Percentiles rank a stretch among this genome's conserved stretches.
phyloP scores from a whole-genome alignment of 2,113 vertebrate genomes.

The Zosterops borbonicus region DNA sequence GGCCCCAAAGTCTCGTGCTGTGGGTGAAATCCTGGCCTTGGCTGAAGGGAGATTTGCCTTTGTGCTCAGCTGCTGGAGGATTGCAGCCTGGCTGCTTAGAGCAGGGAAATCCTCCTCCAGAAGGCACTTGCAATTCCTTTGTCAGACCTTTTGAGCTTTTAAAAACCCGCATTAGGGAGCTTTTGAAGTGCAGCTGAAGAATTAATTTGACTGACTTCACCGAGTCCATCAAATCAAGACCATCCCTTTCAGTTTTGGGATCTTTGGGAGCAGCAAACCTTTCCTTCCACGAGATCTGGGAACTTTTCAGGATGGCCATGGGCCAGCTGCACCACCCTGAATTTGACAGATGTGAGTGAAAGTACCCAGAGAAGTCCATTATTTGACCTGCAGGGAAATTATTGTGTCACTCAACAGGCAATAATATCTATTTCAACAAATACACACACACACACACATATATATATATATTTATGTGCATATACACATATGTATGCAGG shows the following conservation, averaged over 20 bases:
- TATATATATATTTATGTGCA: not conserved
- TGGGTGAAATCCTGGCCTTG: not conserved
- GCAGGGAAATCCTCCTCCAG: not conserved
- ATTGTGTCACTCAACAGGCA: not conserved
- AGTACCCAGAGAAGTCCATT: not conserved
- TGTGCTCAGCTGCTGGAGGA: not conserved
- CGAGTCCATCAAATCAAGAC: not conserved
- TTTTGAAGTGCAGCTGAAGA: not conserved
- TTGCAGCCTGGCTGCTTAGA: not conserved
- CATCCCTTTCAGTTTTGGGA: not conserved
- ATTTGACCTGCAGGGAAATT: not conserved
- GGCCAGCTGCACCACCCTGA: not conserved
- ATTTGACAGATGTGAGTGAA: not conserved
- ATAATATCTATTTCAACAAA: not conserved
- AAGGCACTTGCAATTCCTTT: not conserved
- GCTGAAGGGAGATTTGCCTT: not conserved
- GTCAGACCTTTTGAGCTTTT: not conserved
- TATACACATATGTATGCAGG: fast-evolving
- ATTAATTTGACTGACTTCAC: not conserved
- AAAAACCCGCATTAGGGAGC: not conserved
- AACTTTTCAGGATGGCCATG: not conserved
- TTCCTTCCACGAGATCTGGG: not conserved
- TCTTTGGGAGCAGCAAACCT: not conserved
- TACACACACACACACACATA: no score
- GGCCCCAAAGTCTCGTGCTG: not conserved